Evolutionary conservation across 2,888 invertebrate genomes (phyloP).

Genomic region (Clitarchus hookeri): DNA sequence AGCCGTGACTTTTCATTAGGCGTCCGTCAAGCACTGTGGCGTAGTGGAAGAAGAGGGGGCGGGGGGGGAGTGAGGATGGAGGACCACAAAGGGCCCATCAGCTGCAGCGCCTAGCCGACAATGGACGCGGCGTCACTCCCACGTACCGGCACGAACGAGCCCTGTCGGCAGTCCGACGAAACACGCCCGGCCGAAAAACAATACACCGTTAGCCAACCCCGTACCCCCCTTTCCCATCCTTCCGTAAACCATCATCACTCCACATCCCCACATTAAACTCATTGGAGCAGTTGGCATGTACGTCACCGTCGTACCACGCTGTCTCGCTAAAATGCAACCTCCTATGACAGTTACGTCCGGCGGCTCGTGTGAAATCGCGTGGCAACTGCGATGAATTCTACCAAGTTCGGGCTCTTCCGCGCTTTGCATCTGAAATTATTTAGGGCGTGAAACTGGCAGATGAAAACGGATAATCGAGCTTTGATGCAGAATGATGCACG

Average conservation of each 20-base stretch:
- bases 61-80: background rate
- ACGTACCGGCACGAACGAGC: background rate
- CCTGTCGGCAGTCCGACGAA: background rate
- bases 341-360: too few species aligned
- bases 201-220: background rate
- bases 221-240: background rate
- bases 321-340: too few species aligned
- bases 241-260: background rate
- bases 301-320: too few species aligned
- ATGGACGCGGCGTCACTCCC: background rate
- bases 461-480: too few species aligned
- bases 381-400: too few species aligned
- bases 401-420: too few species aligned
- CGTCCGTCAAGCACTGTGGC: background rate
- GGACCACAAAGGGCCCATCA: background rate
- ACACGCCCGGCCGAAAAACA: background rate
- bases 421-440: too few species aligned
- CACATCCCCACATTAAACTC: too few species aligned
- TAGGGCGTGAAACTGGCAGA: too few species aligned
- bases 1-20: conserved; percentile 14
- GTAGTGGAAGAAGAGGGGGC: background rate
- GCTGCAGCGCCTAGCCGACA: background rate
- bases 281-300: too few species aligned
- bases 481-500: too few species aligned
- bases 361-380: too few species aligned